Conservation (phyloP, 2,888 invertebrate genomes). For the Erebia epiphron region DNA sequence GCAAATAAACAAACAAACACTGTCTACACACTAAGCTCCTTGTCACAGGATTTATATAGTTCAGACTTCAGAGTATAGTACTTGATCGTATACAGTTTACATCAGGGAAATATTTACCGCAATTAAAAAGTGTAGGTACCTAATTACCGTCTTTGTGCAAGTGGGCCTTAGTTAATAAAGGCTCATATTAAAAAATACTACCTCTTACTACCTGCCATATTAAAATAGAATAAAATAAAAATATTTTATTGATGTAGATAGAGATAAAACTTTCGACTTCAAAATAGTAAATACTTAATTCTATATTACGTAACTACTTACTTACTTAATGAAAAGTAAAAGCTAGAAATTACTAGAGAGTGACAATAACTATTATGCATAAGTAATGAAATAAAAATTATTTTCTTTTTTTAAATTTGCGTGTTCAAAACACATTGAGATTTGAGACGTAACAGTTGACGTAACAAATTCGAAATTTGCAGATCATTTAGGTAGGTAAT, state of each 20-base stretch:
- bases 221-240: no score
- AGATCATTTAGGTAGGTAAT: no score
- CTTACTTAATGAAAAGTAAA: not conserved
- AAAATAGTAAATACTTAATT: not conserved
- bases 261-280: no score
- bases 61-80: not conserved
- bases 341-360: conserved; percentile 3
- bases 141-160: no score
- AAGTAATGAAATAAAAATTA: not conserved
- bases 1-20: conserved; percentile 41
- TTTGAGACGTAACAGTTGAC: no score
- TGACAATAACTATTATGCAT: conserved; percentile 1
- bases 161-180: no score
- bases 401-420: conserved; percentile 1
- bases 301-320: not conserved
- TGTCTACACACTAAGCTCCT: conserved; percentile 22
- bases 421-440: not conserved
- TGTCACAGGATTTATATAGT: conserved; percentile 16
- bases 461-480: no score
- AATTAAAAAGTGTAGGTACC: no score
- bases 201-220: no score
- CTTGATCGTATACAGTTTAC: not conserved
- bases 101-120: not conserved
- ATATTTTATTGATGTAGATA: no score
- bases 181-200: no score